Conservation (phyloP, 2,113 vertebrate genomes). For the Aspidoscelis tigris region DNA sequence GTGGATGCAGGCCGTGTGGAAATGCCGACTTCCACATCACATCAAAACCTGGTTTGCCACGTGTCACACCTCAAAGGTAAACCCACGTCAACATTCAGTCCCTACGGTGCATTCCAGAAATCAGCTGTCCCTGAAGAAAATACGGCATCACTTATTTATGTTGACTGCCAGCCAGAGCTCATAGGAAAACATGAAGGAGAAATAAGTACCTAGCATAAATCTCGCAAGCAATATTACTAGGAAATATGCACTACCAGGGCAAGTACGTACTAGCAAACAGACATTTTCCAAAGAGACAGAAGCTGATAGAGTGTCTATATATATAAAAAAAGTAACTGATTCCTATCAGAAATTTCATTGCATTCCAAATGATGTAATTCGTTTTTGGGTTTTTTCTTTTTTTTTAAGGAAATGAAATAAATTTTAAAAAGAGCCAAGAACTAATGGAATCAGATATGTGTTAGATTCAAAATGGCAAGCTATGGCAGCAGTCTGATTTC, state of each 20-base stretch:
- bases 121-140: background rate
- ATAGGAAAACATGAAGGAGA: no score
- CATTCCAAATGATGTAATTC: background rate
- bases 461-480: background rate
- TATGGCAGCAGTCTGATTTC: background rate
- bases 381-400: background rate
- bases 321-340: background rate
- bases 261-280: constrained; percentile 4
- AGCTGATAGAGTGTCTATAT: background rate
- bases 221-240: background rate
- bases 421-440: background rate
- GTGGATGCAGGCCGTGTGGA: background rate
- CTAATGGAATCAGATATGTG: background rate
- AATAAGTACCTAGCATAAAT: background rate
- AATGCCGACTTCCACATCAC: no score
- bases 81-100: background rate
- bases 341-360: background rate
- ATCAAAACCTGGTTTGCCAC: no score
- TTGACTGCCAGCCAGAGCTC: background rate
- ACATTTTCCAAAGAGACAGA: background rate
- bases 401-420: no score
- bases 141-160: no score
- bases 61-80: background rate
- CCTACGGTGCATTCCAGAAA: background rate
- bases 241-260: background rate